Base-by-base conservation (phyloP, 2,888 invertebrate genomes). In the Pelosia muscerda region DNA sequence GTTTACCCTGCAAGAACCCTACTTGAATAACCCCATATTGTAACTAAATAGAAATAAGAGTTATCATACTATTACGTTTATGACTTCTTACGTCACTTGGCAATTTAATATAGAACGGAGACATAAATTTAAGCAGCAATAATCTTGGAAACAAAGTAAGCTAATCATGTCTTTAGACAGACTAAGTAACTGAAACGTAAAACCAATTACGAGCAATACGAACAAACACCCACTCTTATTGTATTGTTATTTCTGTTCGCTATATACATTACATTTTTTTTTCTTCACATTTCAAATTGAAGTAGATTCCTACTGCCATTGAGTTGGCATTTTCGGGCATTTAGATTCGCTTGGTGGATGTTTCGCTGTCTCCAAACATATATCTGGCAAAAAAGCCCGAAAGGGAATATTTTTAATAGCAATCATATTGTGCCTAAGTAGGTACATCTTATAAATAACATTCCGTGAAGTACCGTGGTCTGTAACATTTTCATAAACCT, bases 401-500 rank as follows among this genome's bases (percentile, higher is more conserved):
- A 26, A 55, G 15, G 25, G 11, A 56, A 56, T 56, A 26, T 56
- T 56, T 26, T 56, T 19, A 15, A 56, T 15, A 23, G 25, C 25
- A 54, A 11, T 56, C 55, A 1, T 3, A 15, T 56, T 56, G 13
- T 56, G 19, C 10, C 15, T 38, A 38, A 49, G 49, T 38, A 38
- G n/a, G 49, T 9, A 49, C 49, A n/a, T n/a, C 49, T 49, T 49
- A n/a, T 28, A 28, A n/a, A 28, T 56, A 56, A 28, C 19, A 4
- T 60, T 60, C 0, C 19, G 15, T 61, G 23, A 26, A 11, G 11
- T 31, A 31, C 13, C 23, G 1, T 26, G 22, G 23, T 34, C 25
- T 66, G 22, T 56, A 69, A 68, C 67, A 76, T 72, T 71, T 63
- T 77, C 72, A 65, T 65, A 54, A 66, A 71, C 5, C 66, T 68